Evolutionary conservation across 1,140 invertebrate species (phyloP).

Genomic region (Ostrea denselamellosa): DNA sequence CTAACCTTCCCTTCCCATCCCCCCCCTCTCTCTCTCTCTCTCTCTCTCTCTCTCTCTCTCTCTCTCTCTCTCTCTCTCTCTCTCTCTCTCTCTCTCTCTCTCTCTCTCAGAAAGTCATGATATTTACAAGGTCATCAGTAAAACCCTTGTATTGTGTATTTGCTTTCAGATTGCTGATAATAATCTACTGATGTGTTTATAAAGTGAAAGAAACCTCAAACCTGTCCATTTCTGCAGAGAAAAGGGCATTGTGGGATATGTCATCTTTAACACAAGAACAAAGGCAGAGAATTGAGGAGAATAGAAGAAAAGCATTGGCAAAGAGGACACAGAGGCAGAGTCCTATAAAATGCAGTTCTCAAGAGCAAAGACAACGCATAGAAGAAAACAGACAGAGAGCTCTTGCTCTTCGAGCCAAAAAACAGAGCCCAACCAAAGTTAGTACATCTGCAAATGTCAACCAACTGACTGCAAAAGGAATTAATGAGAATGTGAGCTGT

Average conservation of each 20-base stretch:
- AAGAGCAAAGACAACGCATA: slow-evolving; percentile 78
- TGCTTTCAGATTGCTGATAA: background rate
- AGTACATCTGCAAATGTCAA: background rate
- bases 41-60: no score
- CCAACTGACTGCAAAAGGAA: background rate
- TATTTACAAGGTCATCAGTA: no score
- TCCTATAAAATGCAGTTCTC: slow-evolving; percentile 11
- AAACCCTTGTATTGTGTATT: background rate
- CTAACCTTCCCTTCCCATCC: no score
- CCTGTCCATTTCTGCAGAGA: background rate
- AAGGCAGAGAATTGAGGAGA: slow-evolving; percentile 79
- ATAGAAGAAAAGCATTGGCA: slow-evolving; percentile 77
- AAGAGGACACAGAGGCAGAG: slow-evolving; percentile 66
- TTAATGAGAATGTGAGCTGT: background rate
- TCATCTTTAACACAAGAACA: slow-evolving; percentile 78
- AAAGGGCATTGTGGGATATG: background rate
- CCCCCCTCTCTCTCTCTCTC: no score
- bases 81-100: no score
- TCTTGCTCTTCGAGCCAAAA: slow-evolving; percentile 73
- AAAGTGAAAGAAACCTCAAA: background rate
- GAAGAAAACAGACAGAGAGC: slow-evolving; percentile 80
- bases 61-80: no score
- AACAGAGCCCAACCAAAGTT: slow-evolving; percentile 52
- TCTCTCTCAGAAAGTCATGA: no score
- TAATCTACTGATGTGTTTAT: background rate